Evolutionary conservation across 2,888 invertebrate genomes (phyloP).

Genomic region (Cephus pulcher): DNA sequence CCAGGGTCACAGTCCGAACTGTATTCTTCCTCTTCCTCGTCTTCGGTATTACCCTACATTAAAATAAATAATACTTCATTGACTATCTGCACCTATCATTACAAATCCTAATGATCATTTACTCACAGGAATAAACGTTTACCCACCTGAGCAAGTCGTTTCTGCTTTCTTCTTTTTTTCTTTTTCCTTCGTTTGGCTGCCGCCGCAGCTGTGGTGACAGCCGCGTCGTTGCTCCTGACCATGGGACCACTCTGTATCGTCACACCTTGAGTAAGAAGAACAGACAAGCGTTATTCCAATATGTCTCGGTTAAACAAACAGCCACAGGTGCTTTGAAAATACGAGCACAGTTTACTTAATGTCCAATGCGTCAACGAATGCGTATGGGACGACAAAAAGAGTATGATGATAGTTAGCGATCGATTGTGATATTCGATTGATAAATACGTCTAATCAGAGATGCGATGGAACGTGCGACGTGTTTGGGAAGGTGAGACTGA

Average conservation of each 20-base stretch:
- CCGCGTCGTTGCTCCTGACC: slow-evolving; percentile 53
- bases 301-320: not conserved
- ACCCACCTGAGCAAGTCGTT: slow-evolving; percentile 54
- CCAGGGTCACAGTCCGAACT: slow-evolving; percentile 55
- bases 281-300: slow-evolving; percentile 3
- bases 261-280: slow-evolving; percentile 53
- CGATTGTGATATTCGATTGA: not conserved
- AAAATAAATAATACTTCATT: not conserved
- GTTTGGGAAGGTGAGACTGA: slow-evolving; percentile 20
- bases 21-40: slow-evolving; percentile 59
- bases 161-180: slow-evolving; percentile 63
- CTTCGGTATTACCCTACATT: slow-evolving; percentile 46
- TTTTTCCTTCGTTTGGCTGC: slow-evolving; percentile 55
- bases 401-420: not conserved
- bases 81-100: not conserved
- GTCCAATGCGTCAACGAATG: not conserved
- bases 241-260: slow-evolving; percentile 62
- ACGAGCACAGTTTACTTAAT: not conserved
- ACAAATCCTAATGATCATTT: not conserved
- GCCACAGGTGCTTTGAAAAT: not conserved
- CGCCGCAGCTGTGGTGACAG: slow-evolving; percentile 36
- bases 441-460: not conserved
- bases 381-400: not conserved
- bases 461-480: not conserved
- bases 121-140: not conserved